Base-by-base conservation (phyloP, 2,797 vertebrate genomes). In the Kryptopterus vitreolus region DNA sequence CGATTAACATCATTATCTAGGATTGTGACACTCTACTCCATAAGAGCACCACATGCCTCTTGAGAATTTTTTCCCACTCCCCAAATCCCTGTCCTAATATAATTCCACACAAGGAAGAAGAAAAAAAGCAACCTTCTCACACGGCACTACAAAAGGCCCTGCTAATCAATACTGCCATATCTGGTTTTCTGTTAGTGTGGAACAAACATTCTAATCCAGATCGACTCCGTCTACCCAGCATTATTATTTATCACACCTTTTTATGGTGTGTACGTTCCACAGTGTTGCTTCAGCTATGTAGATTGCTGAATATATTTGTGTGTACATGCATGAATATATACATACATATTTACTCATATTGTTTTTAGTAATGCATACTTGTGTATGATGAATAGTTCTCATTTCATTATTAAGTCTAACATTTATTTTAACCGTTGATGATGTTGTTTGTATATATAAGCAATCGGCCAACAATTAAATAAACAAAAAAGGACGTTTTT, bases 1-100 rank as follows among this genome's bases (percentile, higher is more conserved):
- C 52, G 62, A 76, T 55, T 73, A 38, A 62, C 74, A 31, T 76
- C 58, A 52, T 76, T 63, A 76, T 76, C 58, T 50, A 3, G 72
- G 74, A 76, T 76, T 76, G 58, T 22, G 43, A 76, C 38, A 76
- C 26, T 1, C 53, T 38, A 26, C 29, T 74, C 58, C 29, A 15
- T 13, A 55, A 55, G 29, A 72, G 70, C 50, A 58, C 53, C 33
- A 26, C 72, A 74, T 18, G 55, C 43, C 74, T 33, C 74, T 76
- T 63, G 74, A 62, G 58, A 62, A 63, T 76, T 63, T 63, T 10
- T 76, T 62, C 11, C 24, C 57, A 48, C 16, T 76, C 48, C 11
- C 24, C 57, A 48, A 48, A 76, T 6, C 1, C 11, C 29, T 20
- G 3, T n/a, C 7, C 31, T 72, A 33, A 33, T 72, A 20, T 53